phyloP scores from a whole-genome alignment of 2,888 invertebrate species.

The Seira sanloemensis region DNA sequence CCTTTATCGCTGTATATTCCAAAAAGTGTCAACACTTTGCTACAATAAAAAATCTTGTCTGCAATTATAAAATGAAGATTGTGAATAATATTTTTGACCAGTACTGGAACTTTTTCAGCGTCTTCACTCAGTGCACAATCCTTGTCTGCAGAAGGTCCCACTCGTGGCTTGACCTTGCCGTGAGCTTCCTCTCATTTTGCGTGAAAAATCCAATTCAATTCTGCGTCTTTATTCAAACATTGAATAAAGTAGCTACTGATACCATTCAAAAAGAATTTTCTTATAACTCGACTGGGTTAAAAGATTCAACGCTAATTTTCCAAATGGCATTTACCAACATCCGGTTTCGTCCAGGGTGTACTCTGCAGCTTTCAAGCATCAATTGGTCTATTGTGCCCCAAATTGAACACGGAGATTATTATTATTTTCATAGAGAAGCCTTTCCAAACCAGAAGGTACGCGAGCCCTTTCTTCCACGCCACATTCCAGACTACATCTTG shows the following conservation, averaged over 20 bases:
- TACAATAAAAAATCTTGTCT: too few relatives aligned
- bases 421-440: background rate
- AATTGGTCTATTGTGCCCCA: background rate
- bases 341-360: background rate
- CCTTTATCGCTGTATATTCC: too few relatives aligned
- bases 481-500: background rate
- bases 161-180: background rate
- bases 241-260: background rate
- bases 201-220: background rate
- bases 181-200: background rate
- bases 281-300: background rate
- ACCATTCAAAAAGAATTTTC: background rate
- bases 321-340: background rate
- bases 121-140: background rate
- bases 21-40: too few relatives aligned
- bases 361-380: background rate
- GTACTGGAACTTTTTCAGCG: background rate
- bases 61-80: too few relatives aligned
- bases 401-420: background rate
- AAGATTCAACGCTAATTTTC: background rate
- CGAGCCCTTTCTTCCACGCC: background rate
- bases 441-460: too few relatives aligned
- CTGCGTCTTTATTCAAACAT: background rate
- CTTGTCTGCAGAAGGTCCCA: background rate
- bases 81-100: background rate